Conservation (phyloP, 1,140 invertebrate species). For the Pinna nobilis region DNA sequence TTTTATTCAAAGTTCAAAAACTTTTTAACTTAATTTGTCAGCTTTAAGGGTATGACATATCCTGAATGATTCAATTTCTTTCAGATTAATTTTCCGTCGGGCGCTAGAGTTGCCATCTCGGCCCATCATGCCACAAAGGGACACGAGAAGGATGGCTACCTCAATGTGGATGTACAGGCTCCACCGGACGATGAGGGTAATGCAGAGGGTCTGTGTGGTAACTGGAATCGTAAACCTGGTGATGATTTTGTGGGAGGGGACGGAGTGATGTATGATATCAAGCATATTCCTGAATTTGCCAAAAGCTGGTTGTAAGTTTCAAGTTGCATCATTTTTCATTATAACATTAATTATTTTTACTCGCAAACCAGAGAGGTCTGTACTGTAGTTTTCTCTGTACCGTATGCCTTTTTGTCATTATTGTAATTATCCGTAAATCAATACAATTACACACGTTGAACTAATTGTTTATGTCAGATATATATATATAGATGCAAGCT, state of each 20-base stretch:
- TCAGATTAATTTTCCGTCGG: slow-evolving; percentile 54
- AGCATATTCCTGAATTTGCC: slow-evolving; percentile 23
- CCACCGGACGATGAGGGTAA: slow-evolving; percentile 42
- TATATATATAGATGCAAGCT: too few species aligned
- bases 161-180: slow-evolving; percentile 47
- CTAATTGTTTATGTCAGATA: too few species aligned
- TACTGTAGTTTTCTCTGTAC: not conserved
- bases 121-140: not conserved
- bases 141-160: slow-evolving; percentile 1
- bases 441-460: too few species aligned
- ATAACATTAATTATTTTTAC: not conserved
- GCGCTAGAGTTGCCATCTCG: slow-evolving; percentile 38
- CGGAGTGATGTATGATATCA: slow-evolving; percentile 7
- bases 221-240: slow-evolving; percentile 32
- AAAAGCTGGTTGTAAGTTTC: slow-evolving; percentile 49
- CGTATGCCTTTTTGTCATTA: not conserved
- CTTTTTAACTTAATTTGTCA: too few species aligned
- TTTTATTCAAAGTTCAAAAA: too few species aligned
- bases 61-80: not conserved
- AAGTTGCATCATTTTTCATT: not conserved
- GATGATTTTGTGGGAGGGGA: slow-evolving; percentile 42
- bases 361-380: too few species aligned
- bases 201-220: slow-evolving; percentile 52
- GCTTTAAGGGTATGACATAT: too few species aligned
- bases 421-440: not conserved